Base-by-base conservation (phyloP, 1,140 invertebrate species). In the Ostrea edulis region DNA sequence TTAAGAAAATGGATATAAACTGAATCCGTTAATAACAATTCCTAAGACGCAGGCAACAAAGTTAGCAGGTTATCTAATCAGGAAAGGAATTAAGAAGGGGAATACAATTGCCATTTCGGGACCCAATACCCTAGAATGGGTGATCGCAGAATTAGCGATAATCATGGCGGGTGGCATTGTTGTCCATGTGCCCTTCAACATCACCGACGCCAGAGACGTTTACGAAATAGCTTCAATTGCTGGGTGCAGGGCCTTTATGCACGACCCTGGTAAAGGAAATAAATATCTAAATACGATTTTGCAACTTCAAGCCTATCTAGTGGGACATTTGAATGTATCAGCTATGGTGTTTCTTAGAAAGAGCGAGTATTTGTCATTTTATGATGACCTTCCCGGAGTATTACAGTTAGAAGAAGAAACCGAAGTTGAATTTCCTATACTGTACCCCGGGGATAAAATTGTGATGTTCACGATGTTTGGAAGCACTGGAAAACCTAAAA, bases 161-260 rank as follows among this genome's bases (percentile, higher is more conserved):
- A 44, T 44, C 1, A 44, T 44, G 35, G 35, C 35, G 35, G 35
- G 35, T 1, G 35, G 35, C 5, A 5, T 44, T 44, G 35, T 44
- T 44, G 35, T 44, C 5, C 35, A 44, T 44, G 35, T 44, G 35
- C 35, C 35, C 3, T 82, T 86, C 44, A 86, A 82, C n/a, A 51
- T n/a, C 22, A 82, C 12, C 9, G 53, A 71, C 35, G 71, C 51
- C 12, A 22, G n/a, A 1, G 71, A 86, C 22, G 29, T 55, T 20
- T 55, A 55, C 52, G 62, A 86, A 12, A 22, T 86, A 14, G 52
- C 82, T 29, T 11, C 25, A 29, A 12, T 25, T 25, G 77, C 51
- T 2, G 25, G 55, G 14, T 54, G 68, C 14, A 86, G 82, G 52
- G 71, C 22, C 14, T 54, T 86, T 55, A 17, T 86, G 53, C n/a